Conservation (phyloP, 2,797 vertebrate species). For the Carapus acus region DNA sequence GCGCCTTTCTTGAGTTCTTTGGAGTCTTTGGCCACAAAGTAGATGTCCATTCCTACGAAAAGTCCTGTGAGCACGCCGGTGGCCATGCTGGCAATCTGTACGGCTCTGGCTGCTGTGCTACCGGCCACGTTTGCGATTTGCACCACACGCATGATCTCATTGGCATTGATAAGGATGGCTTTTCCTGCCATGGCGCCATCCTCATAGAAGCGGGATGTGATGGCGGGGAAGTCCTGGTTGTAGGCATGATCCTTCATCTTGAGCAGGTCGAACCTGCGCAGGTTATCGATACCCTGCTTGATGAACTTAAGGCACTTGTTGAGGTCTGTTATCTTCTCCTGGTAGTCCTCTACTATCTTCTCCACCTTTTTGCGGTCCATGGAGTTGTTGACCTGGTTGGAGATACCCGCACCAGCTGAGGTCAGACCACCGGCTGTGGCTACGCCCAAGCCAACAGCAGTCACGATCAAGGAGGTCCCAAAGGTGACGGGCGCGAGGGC, state of each 20-base stretch:
- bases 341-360: conserved; percentile 70
- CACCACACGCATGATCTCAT: conserved; percentile 75
- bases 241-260: conserved; percentile 67
- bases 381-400: conserved; percentile 73
- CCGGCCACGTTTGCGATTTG: conserved; percentile 74
- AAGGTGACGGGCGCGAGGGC: conserved; percentile 71
- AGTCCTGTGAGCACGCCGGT: conserved; percentile 70
- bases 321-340: conserved; percentile 71
- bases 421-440: conserved; percentile 71
- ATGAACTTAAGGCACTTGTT: conserved; percentile 74
- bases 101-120: conserved; percentile 71
- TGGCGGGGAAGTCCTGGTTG: conserved; percentile 65
- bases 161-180: conserved; percentile 70
- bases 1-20: conserved; percentile 75
- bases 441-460: conserved; percentile 68
- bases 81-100: conserved; percentile 74
- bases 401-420: conserved; percentile 70
- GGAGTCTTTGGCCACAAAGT: conserved; percentile 77
- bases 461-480: conserved; percentile 72
- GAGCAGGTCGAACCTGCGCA: conserved; percentile 67
- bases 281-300: conserved; percentile 74
- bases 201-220: conserved; percentile 64
- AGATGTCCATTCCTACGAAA: conserved; percentile 76
- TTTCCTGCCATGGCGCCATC: conserved; percentile 75
- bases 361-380: conserved; percentile 75